phyloP scores from a whole-genome alignment of 2,113 vertebrate species.

The Phyllostomus discolor region DNA sequence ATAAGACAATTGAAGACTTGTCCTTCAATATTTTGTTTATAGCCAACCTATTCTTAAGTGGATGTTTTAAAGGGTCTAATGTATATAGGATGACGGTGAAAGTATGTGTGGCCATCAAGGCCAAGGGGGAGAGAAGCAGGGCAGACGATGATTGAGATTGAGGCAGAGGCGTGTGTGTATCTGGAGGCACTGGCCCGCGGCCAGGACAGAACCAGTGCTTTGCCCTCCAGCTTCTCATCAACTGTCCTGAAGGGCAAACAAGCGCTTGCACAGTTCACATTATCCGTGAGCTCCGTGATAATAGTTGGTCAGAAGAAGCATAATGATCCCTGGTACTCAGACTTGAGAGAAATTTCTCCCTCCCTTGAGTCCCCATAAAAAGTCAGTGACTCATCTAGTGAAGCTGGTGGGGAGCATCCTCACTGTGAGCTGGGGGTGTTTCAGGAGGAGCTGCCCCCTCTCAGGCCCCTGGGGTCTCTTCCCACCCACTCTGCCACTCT shows the following conservation, averaged over 20 bases:
- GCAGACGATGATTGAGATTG: neutral
- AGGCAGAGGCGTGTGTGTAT: neutral
- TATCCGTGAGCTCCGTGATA: neutral
- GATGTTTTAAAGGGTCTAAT: neutral
- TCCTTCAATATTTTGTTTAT: neutral
- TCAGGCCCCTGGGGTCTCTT: neutral
- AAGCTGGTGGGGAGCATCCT: neutral
- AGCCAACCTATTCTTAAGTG: neutral
- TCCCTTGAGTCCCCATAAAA: conserved; percentile 24
- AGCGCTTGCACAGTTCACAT: neutral
- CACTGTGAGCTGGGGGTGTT: fast-evolving
- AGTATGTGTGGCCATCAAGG: neutral
- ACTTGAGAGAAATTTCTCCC: neutral
- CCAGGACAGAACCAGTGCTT: neutral
- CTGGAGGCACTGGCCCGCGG: fast-evolving
- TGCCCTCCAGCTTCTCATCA: neutral
- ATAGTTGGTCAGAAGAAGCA: neutral
- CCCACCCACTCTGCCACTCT: neutral
- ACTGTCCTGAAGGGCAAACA: neutral
- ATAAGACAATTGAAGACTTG: neutral
- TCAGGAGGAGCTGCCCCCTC: neutral
- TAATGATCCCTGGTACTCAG: neutral
- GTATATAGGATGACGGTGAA: neutral
- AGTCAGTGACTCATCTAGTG: neutral
- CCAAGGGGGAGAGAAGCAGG: neutral